Conservation (phyloP, 2,797 vertebrate species). For the Sylvilagus floridanus region DNA sequence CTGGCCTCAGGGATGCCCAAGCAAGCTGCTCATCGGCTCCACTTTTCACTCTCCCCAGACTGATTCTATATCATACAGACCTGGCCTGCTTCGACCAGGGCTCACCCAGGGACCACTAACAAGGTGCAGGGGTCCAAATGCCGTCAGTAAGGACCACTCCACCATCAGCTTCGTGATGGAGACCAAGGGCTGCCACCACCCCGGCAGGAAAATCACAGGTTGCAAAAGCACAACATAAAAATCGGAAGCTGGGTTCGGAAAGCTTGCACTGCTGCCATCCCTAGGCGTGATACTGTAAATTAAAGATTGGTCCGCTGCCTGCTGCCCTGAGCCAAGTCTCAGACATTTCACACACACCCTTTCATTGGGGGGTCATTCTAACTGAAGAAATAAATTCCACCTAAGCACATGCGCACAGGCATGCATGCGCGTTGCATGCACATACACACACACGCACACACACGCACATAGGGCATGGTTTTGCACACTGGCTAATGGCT, state of each 20-base stretch:
- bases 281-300: constrained; percentile 83
- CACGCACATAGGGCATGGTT: constrained; percentile 59
- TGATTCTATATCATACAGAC: constrained; percentile 67
- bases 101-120: constrained; percentile 17
- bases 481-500: constrained; percentile 78
- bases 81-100: constrained; percentile 57
- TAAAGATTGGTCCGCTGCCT: constrained; percentile 77
- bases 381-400: constrained; percentile 78
- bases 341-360: constrained; percentile 69
- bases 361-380: constrained; percentile 79
- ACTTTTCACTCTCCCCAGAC: constrained; percentile 75
- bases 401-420: constrained; percentile 72
- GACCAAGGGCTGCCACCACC: constrained; percentile 15
- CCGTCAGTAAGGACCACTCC: not conserved
- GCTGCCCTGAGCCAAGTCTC: constrained; percentile 73
- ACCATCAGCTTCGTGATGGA: not conserved
- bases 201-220: constrained; percentile 51
- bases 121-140: constrained; percentile 53
- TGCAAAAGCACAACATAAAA: constrained; percentile 69
- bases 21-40: constrained; percentile 70
- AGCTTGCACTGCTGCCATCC: constrained; percentile 83
- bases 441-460: not conserved
- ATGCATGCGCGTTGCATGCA: not conserved
- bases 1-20: constrained; percentile 53
- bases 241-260: constrained; percentile 57